Evolutionary conservation across 2,113 vertebrate species (phyloP), one percentile per base, ranked within the genome.

Genomic region (Laticauda laticaudata): DNA sequence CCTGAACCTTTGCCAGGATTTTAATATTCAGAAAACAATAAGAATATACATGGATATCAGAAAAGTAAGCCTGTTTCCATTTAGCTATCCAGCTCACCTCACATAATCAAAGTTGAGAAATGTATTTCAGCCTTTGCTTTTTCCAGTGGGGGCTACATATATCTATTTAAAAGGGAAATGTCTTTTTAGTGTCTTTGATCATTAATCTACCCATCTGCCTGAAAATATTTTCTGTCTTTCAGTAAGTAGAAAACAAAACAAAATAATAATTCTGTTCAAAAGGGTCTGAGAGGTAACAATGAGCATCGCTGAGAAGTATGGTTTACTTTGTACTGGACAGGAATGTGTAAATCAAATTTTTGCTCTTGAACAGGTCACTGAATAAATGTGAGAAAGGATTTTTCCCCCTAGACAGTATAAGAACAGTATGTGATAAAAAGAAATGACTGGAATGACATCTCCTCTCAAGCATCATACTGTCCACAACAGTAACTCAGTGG

Each of bases 171-270:
- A 29, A 56, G 34, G 61, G 51, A 75, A 45, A 24, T 29, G 23
- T 51, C 61, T 96, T 96, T 92, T 15, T n/a, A 69, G 15, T 91
- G 24, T 85, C 21, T 95, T 45, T 92, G 81, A 21, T 91, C 43
- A 57, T 0, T 90, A 20, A 69, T 95, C 69, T 20, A 0, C 93
- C 39, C 93, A 87, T 93, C 48, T 94, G 24, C 11, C 51, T 93
- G 90, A 95, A 94, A 2, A 53, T 87, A 51, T 7, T 1, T 69
- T 64, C 24, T 53, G 7, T 29, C 54, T 56, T 56, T 0, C 39
- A 55, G 5, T 29, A 55, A 88, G 87, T 54, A 55, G 18, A n/a
- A 39, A 21, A 55, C n/a, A 88, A 88, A 34, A 24, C 23, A 51
- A 21, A 55, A 69, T 4, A 15, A 69, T 29, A n/a, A 69, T 69